Evolutionary conservation across 2,797 vertebrate genomes (phyloP), one percentile per base, ranked within the genome.

Genomic region (Ctenosaura bakeri): DNA sequence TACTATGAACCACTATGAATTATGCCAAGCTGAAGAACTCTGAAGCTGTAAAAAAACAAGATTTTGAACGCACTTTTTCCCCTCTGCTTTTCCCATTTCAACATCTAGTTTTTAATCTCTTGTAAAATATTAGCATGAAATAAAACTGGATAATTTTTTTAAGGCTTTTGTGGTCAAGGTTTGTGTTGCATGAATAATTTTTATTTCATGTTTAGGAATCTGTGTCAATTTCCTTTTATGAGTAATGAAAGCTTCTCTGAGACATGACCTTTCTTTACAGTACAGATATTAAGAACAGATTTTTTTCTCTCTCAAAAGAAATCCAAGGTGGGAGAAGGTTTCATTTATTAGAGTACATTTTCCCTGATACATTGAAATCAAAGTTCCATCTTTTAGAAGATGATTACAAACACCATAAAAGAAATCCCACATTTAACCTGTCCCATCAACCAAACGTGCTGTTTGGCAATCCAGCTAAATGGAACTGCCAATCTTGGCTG

Each of bases 201-300:
- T 56, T 13, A 22, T 81, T 77, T 74, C 69, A 59, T 35, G 35
- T 64, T 59, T 13, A 78, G 35, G 29, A 29, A n/a, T 29, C 42
- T 38, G 22, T 24, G 29, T 1, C 42, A 59, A 66, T 86, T 59
- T 86, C 54, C 38, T 87, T 64, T 62, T 62, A 24, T 74, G 14
- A 54, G 10, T 85, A 69, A n/a, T n/a, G 50, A 88, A 3, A 32
- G 52, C 26, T 83, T 88, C 50, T 14, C 18, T 90, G 94, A 93
- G 91, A 77, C 82, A 71, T 0, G 13, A 84, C 71, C 90, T 92
- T 93, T 76, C 84, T 56, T 91, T 92, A 85, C 56, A 26, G 35
- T 50, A 24, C 66, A 81, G 87, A 85, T 79, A 90, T 52, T 83
- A 46, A 86, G 50, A 87, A 78, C 76, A 88, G 91, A 90, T 87